Base-by-base conservation (phyloP, 2,888 invertebrate species). In the Brenthis hecate region DNA sequence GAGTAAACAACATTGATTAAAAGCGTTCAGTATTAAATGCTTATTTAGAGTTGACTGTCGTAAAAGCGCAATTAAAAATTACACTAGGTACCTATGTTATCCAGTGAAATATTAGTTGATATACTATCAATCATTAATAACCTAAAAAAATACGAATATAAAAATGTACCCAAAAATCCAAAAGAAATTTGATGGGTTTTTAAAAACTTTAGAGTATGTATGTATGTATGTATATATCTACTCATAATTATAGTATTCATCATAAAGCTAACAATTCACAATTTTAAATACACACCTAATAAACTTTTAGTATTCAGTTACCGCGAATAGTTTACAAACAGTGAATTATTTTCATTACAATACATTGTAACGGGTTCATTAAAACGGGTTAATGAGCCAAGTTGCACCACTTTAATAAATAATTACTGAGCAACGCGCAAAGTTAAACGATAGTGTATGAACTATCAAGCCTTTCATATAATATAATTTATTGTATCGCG, bases 381-480 rank as follows among this genome's bases (percentile, higher is more conserved):
- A 69, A 72, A 68, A 68, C 48, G 63, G 62, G 63, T 62, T 69
- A 71, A 71, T 71, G 69, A 71, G 69, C 65, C 64, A 67, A 72
- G 56, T 70, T 68, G 65, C 53, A 66, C 60, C 58, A 70, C 51
- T 68, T 72, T 66, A 70, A 70, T 68, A 76, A 74, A 75, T 72
- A 71, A 74, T 53, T 58, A 66, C 66, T 53, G 60, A 72, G 70
- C 71, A 72, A 66, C 61, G 57, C 65, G 65, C 66, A 69, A 75
- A 75, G 71, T 75, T 74, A 72, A 69, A 63, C 72, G 72, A 73
- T 68, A 66, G 55, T 66, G 66, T 70, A 72, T 68, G 54, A 70
- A 73, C 70, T 68, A 69, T 73, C 70, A 68, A 71, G 71, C 58
- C 70, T 53, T 43, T 43, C 36, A 66, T 61, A 71, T 65, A 69